Evolutionary conservation across 2,888 invertebrate species (phyloP), one percentile per base, ranked within the genome.

Genomic region (Stratiomys singularior): DNA sequence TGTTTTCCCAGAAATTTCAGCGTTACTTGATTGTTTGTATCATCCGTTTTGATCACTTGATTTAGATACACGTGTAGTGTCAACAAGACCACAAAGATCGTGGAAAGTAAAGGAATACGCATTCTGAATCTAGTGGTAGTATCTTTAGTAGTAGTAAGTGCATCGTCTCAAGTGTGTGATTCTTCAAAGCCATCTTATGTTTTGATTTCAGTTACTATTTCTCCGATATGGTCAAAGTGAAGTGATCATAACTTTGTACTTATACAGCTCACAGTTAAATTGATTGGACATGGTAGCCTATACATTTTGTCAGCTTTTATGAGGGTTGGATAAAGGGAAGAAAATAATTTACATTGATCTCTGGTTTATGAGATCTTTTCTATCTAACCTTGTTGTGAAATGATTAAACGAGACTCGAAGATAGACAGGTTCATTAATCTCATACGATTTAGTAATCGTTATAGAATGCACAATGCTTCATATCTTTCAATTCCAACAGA

Each of bases 311-410:
- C 74, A 74, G 58, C 72, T 72, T 78, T 78, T 78, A 78, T 77
- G 78, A 77, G 77, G 46, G 77, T 71, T 78, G 71, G 78, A 78
- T 78, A 78, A 78, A 63, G 37, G 64, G 58, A 37, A 18, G 78
- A 72, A 78, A 72, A 72, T 76, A 78, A 77, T 76, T 78, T 78
- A 77, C 76, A 46, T 37, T 13, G 58, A 21, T 37, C 21, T 74
- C 60, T 60, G 18, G 60, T 74, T 74, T 60, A 74, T 60, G 72
- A 27, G 72, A 74, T 9, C 9, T 37, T 37, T 5, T 37, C 37
- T 5, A 3, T 3, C 37, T 37, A 9, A 37, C 9, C 37, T 5
- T 37, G 3, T 37, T 5, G 3, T 37, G 37, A 3, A 37, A 37
- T 37, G 9, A 37, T 37, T n/a, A n/a, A n/a, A n/a, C n/a, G n/a